Base-by-base conservation (phyloP, 2,888 invertebrate species). In the Stenurella melanura region DNA sequence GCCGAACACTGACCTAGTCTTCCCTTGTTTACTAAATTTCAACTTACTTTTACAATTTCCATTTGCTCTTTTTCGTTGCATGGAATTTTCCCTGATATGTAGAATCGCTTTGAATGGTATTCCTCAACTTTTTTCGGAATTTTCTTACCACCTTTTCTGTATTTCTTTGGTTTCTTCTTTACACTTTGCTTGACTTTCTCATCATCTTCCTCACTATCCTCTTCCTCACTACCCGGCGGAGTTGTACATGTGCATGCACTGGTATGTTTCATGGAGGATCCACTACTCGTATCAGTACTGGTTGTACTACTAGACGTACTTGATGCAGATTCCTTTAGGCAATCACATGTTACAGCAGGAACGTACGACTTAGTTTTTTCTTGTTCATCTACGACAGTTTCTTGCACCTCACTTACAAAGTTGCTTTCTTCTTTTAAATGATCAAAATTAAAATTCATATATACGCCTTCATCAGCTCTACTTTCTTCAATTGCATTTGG, bases 11-110 rank as follows among this genome's bases (percentile, higher is more conserved):
- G n/a, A n/a, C n/a, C n/a, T n/a, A n/a, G n/a, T n/a, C n/a, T n/a
- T n/a, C n/a, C n/a, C n/a, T n/a, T 56, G 34, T 21, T 64, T 70
- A 69, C 64, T 58, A 50, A 78, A n/a, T 50, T 50, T n/a, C 10
- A 64, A 26, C 76, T 80, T 77, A 78, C 81, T 70, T 86, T 84
- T 34, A 89, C 26, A 58, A 88, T 81, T 30, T 80, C 68, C 67
- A 75, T 76, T 78, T 88, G 87, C 30, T 83, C 70, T 2, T 77
- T 79, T 7, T 17, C 30, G 21, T 83, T 72, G 17, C 81, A 83
- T 0, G 88, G 87, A 72, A 89, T 83, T 70, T 85, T 83, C 10
- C 85, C 77, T 66, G 87, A 78, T 21, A 88, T 85, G 11, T 86
- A 80, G 74, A 85, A 87, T 68, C 88, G 81, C 72, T 83, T 85